These are phyloP conservation scores for Acanthoscelides obtectus DNA, from an alignment of 2,888 invertebrate genomes.

Conservation along the genomic window DNA sequence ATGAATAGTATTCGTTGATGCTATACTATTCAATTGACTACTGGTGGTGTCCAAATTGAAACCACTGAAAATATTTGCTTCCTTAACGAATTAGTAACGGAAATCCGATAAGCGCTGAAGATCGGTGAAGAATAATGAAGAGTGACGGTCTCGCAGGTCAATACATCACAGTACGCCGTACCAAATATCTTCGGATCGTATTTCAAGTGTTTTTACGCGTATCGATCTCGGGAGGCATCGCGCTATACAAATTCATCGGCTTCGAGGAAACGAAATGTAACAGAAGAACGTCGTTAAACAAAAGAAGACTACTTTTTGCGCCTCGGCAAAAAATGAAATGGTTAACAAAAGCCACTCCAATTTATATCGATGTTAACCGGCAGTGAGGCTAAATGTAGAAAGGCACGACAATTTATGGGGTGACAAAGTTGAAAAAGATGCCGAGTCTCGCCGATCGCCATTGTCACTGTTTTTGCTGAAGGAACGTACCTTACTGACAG, in stretches of 20 bases:
- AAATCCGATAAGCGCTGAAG: not conserved
- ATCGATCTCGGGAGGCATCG: too few relatives aligned
- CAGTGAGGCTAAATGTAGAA: not conserved
- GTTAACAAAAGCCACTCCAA: not conserved
- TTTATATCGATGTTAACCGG: not conserved
- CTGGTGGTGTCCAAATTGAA: too few relatives aligned
- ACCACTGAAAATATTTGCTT: too few relatives aligned
- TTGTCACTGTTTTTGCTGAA: constrained; percentile 8
- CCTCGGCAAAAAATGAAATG: not conserved
- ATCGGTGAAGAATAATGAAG: not conserved
- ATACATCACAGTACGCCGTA: not conserved
- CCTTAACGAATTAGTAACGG: not conserved
- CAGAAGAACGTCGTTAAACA: not conserved
- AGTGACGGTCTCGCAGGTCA: not conserved
- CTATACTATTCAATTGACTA: too few relatives aligned
- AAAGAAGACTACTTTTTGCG: not conserved
- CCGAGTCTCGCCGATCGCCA: not conserved
- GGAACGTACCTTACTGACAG: constrained; percentile 10
- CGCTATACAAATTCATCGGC: not conserved
- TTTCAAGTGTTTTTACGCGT: not conserved
- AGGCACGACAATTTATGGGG: not conserved
- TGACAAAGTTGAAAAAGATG: not conserved
- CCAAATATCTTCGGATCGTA: not conserved
- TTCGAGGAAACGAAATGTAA: not conserved
- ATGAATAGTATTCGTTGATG: too few relatives aligned